Conservation (phyloP, 2,888 invertebrate species). For the Cremastinae sp. region DNA sequence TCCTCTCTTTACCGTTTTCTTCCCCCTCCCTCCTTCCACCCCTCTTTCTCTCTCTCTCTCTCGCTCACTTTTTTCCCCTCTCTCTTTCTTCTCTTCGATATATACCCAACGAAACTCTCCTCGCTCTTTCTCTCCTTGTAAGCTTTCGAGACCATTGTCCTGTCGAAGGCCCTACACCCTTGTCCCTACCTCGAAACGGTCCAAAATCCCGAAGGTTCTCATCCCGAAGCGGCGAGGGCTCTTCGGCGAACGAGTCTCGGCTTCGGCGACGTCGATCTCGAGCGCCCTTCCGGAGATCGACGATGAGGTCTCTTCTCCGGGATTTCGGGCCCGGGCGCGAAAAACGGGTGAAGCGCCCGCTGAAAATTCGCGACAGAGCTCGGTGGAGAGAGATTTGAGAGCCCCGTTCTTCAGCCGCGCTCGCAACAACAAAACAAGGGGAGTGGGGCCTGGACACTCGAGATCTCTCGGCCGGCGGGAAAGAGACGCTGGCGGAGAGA, state of each 20-base stretch:
- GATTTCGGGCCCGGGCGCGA: too few species aligned
- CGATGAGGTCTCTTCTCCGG: too few species aligned
- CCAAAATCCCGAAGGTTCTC: slow-evolving; percentile 48
- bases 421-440: slow-evolving; percentile 38
- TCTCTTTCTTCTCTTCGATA: slow-evolving; percentile 9
- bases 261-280: too few species aligned
- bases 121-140: slow-evolving; percentile 13
- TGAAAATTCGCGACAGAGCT: too few species aligned
- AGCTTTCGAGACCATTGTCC: slow-evolving; percentile 66
- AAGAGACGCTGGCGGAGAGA: slow-evolving; percentile 30
- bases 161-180: slow-evolving; percentile 63
- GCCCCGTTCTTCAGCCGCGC: slow-evolving; percentile 33
- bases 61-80: background rate
- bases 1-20: slow-evolving; percentile 11
- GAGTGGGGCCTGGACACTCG: slow-evolving; percentile 45
- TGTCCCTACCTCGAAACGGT: slow-evolving; percentile 44
- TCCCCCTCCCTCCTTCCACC: slow-evolving; percentile 22
- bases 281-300: too few species aligned
- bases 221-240: too few species aligned
- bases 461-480: slow-evolving; percentile 40
- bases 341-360: too few species aligned
- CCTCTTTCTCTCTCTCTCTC: background rate
- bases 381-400: slow-evolving; percentile 60
- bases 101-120: slow-evolving; percentile 34
- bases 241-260: too few species aligned